These are phyloP conservation scores for Laticauda laticaudata DNA, from an alignment of 2,113 vertebrate genomes.

Conservation along the genomic window DNA sequence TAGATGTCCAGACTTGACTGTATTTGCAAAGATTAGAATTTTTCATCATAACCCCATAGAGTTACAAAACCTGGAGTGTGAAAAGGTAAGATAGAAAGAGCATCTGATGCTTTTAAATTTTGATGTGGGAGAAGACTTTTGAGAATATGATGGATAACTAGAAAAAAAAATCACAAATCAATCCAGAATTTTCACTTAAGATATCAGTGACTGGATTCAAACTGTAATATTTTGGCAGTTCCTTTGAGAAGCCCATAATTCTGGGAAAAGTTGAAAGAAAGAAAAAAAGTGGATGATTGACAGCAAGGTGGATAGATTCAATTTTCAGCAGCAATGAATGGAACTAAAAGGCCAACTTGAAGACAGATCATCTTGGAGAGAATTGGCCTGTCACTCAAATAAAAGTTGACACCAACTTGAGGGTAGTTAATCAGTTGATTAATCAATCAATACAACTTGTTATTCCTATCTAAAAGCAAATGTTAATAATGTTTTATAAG, in stretches of 20 bases:
- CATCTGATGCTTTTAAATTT: not conserved
- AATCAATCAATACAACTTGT: not conserved
- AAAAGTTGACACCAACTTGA: not conserved
- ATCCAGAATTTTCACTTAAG: not conserved
- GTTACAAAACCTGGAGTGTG: not conserved
- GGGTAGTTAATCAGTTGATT: not conserved
- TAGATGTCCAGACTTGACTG: not conserved
- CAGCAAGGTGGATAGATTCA: not conserved
- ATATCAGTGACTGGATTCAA: not conserved
- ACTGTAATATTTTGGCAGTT: not conserved
- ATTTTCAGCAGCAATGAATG: not conserved
- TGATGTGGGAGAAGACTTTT: not conserved
- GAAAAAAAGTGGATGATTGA: not conserved
- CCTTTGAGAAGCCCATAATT: not conserved
- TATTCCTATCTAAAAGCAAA: slow-evolving; percentile 8
- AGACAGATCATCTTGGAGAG: not conserved
- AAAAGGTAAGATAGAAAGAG: not conserved
- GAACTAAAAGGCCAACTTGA: not conserved
- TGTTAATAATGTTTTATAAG: slow-evolving; percentile 16
- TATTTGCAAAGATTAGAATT: not conserved
- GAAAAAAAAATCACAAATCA: not conserved
- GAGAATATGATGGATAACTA: not conserved
- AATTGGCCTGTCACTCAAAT: not conserved
- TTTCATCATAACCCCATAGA: not conserved
- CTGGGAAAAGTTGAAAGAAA: not conserved